Conservation (phyloP, 2,113 vertebrate genomes). For the Tachycineta bicolor region DNA sequence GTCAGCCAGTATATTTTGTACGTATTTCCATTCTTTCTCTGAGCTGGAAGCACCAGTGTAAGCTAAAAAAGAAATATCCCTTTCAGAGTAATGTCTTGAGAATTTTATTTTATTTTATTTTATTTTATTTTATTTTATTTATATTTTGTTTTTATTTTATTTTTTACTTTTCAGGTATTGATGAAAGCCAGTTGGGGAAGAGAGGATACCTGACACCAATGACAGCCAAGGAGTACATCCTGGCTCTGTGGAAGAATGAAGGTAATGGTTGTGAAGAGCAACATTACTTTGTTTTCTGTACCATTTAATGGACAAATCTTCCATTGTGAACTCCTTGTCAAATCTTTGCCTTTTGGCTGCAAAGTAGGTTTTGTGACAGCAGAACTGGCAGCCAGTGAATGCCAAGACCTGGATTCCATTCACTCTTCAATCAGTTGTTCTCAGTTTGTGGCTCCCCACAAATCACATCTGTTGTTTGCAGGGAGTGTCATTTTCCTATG, state of each 20-base stretch:
- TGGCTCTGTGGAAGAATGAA: constrained; percentile 89
- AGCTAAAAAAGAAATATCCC: neutral
- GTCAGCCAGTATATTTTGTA: neutral
- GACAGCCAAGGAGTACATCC: constrained; percentile 83
- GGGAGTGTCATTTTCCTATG: neutral
- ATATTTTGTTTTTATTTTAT: neutral
- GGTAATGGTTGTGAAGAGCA: constrained; percentile 71
- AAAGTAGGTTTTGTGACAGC: neutral
- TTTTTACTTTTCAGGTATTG: constrained; percentile 27
- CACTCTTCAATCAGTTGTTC: neutral
- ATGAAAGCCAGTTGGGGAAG: constrained; percentile 78
- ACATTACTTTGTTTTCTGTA: neutral
- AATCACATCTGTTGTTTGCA: neutral
- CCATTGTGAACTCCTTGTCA: neutral
- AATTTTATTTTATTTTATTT: neutral
- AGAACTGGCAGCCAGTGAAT: neutral
- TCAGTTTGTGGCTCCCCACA: neutral
- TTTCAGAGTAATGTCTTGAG: neutral
- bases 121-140: neutral
- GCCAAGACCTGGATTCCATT: neutral
- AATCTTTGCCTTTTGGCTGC: neutral
- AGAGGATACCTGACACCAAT: constrained; percentile 89
- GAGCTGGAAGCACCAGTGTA: neutral
- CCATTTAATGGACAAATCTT: neutral
- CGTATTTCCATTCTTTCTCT: neutral